These are phyloP conservation scores for Tenthredo amoena DNA, from an alignment of 2,888 invertebrate species.

Conservation along the genomic window DNA sequence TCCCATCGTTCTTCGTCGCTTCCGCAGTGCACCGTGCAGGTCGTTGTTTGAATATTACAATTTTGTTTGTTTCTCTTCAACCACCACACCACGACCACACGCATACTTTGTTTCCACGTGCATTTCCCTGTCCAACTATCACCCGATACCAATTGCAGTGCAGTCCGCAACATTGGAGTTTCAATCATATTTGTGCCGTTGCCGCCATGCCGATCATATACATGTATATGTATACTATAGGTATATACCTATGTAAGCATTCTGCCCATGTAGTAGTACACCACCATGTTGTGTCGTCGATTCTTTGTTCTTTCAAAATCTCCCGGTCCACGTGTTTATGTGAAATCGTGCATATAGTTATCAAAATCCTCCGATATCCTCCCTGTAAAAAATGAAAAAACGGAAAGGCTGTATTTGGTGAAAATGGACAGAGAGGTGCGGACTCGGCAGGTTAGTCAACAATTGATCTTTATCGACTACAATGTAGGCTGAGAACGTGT, in stretches of 20 bases:
- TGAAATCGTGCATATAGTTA: constrained; percentile 10
- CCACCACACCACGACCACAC: background rate
- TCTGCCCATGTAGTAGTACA: background rate
- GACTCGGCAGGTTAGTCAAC: constrained; percentile 26
- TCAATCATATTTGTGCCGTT: background rate
- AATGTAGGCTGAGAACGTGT: background rate
- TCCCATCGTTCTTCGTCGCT: background rate
- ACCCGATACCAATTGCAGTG: background rate
- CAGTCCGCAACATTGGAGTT: background rate
- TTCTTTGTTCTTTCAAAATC: background rate
- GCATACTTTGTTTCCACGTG: background rate
- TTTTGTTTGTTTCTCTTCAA: background rate
- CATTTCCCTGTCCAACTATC: background rate
- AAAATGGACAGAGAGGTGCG: background rate
- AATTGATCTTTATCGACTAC: constrained; percentile 2
- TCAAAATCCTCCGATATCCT: constrained; percentile 10
- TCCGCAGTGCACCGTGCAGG: background rate
- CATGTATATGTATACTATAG: background rate
- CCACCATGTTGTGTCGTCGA: background rate
- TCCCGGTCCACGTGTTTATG: background rate
- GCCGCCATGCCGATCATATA: background rate
- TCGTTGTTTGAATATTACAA: background rate
- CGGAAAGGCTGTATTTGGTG: background rate
- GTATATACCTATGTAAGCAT: background rate
- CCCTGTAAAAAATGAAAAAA: too few species aligned